Percentiles rank a stretch among this genome's conserved stretches.
Conservation (phyloP, 1,140 invertebrate species). For the Dinoponera quadriceps region DNA sequence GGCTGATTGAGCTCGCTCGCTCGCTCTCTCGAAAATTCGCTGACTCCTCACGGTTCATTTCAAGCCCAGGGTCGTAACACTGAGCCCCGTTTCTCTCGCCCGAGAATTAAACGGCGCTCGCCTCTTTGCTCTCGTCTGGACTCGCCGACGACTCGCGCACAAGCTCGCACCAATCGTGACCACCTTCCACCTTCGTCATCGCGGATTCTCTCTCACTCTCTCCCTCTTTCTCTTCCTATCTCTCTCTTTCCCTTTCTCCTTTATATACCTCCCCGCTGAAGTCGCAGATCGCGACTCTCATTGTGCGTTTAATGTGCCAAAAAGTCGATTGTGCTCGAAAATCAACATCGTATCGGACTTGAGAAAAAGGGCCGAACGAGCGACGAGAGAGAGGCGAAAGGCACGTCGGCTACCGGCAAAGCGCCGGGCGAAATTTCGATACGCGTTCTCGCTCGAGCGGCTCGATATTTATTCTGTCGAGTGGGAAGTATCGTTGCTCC, state of each 20-base stretch:
- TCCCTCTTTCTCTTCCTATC: neutral
- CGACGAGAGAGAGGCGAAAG: conserved; percentile 15
- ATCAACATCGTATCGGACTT: conserved; percentile 57
- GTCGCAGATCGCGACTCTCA: conserved; percentile 50
- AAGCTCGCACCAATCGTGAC: conserved; percentile 3
- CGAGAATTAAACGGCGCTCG: conserved; percentile 62
- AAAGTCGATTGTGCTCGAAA: conserved; percentile 70
- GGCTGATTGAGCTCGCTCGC: conserved; percentile 60
- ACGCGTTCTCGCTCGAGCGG: too few relatives aligned
- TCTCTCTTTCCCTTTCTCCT: conserved; percentile 10
- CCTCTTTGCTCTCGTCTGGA: conserved; percentile 25
- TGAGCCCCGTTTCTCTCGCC: conserved; percentile 22
- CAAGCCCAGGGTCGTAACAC: conserved; percentile 68
- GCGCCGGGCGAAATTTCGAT: too few relatives aligned
- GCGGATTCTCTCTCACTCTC: conserved; percentile 2
- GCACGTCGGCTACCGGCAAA: neutral
- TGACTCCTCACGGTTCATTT: conserved; percentile 78
- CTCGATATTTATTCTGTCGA: conserved; percentile 45
- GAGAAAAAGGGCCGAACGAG: conserved; percentile 52
- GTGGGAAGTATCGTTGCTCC: conserved; percentile 28
- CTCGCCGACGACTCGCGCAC: conserved; percentile 34
- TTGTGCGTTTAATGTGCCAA: conserved; percentile 53
- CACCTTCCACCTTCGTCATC: conserved; percentile 27
- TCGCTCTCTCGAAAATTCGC: conserved; percentile 75
- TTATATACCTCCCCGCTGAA: conserved; percentile 30